Evolutionary conservation across 92 coral and sea anemone species (phyloP).

Genomic region (Meandrina meandrites): DNA sequence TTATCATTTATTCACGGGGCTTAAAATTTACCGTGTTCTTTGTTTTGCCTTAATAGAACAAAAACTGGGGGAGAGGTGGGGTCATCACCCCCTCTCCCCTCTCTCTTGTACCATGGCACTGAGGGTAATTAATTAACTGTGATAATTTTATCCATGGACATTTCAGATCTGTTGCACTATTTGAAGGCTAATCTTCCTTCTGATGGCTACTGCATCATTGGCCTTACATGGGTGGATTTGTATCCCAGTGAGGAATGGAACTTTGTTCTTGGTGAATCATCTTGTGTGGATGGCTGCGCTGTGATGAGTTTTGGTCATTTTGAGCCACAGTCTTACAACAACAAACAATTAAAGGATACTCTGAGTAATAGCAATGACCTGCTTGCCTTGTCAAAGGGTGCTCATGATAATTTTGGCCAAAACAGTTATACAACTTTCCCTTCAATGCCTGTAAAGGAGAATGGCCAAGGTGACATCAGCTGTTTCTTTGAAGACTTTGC

Average conservation of each 20-base stretch:
- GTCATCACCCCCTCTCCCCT: too few relatives aligned
- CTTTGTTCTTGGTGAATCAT: constrained; percentile 95
- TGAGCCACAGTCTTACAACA: constrained; percentile 58
- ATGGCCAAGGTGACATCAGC: background rate
- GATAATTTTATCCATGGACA: background rate
- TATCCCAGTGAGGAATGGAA: constrained; percentile 89
- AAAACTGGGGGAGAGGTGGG: too few relatives aligned
- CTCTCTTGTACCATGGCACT: too few relatives aligned
- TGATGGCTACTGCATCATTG: constrained; percentile 83
- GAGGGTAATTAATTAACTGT: too few relatives aligned
- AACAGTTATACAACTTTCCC: background rate
- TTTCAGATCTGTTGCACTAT: constrained; percentile 77
- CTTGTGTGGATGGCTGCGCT: constrained; percentile 86
- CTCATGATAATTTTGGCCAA: background rate
- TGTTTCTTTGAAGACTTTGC: constrained; percentile 28
- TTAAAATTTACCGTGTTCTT: too few relatives aligned
- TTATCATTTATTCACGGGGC: too few relatives aligned
- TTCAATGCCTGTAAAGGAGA: background rate
- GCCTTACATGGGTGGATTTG: constrained; percentile 87
- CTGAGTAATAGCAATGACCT: background rate
- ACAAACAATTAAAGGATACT: background rate
- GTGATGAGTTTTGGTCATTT: constrained; percentile 92
- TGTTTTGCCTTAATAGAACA: too few relatives aligned
- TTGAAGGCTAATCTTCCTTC: constrained; percentile 62
- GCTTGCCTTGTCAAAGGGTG: background rate